These are phyloP conservation scores for Tachina lurida DNA, from an alignment of 2,888 invertebrate species.

Conservation along the genomic window DNA sequence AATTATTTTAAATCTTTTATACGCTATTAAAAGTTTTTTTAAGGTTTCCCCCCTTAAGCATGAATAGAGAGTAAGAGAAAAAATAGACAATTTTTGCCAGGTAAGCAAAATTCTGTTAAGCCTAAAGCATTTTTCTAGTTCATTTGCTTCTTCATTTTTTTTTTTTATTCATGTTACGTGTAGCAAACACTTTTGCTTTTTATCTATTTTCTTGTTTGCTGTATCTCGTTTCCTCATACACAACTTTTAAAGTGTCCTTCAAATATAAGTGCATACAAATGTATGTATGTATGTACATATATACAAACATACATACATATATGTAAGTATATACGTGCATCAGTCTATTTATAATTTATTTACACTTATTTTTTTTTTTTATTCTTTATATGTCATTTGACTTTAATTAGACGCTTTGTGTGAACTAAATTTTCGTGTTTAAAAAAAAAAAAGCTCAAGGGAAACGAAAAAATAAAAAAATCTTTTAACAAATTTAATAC, in stretches of 20 bases:
- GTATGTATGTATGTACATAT: background rate
- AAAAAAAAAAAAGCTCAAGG: slow-evolving; percentile 16
- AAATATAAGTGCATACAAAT: slow-evolving; percentile 74
- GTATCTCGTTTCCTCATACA: slow-evolving; percentile 14
- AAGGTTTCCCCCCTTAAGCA: background rate
- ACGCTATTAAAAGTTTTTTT: background rate
- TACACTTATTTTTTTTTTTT: slow-evolving; percentile 33
- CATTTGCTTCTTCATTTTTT: background rate
- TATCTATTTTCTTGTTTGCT: slow-evolving; percentile 18
- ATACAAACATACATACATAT: too few relatives aligned
- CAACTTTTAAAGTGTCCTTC: slow-evolving; percentile 76
- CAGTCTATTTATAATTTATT: slow-evolving; percentile 17
- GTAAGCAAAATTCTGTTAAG: slow-evolving; percentile 27
- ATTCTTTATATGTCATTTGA: slow-evolving; percentile 56
- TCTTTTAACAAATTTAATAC: slow-evolving; percentile 45
- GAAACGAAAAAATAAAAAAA: slow-evolving; percentile 13
- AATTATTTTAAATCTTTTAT: background rate
- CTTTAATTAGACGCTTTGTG: slow-evolving; percentile 79
- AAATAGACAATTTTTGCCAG: background rate
- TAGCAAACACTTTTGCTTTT: slow-evolving; percentile 44
- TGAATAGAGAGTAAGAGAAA: background rate
- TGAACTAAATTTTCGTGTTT: slow-evolving; percentile 72
- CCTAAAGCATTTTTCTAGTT: slow-evolving; percentile 13
- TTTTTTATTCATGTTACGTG: background rate
- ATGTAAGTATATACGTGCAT: too few relatives aligned